These are phyloP conservation scores for Nomada hirtipes DNA, from an alignment of 2,888 invertebrate species.

Conservation along the genomic window DNA sequence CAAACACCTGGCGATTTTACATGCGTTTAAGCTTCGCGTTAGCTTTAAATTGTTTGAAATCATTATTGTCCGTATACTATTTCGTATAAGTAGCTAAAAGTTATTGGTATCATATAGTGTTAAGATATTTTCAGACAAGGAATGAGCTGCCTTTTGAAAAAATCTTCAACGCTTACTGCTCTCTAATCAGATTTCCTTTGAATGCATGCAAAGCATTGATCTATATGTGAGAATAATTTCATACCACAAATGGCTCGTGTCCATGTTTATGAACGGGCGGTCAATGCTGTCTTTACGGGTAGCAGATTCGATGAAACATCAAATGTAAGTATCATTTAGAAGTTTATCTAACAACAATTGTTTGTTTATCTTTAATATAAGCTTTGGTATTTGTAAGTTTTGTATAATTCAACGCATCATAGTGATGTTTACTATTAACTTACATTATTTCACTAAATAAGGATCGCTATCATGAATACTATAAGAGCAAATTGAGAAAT, in stretches of 20 bases:
- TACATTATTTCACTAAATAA: neutral
- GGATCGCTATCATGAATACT: neutral
- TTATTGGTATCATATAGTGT: neutral
- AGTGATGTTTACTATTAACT: neutral
- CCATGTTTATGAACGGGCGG: conserved; percentile 47
- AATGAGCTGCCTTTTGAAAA: neutral
- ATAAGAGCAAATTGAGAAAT: too few species aligned
- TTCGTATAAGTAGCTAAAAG: neutral
- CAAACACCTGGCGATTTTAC: neutral
- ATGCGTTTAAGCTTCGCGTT: neutral
- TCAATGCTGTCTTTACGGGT: conserved; percentile 38
- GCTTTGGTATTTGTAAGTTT: neutral
- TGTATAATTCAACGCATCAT: neutral
- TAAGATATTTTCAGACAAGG: neutral
- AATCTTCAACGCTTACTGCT: neutral
- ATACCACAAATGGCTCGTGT: conserved; percentile 64
- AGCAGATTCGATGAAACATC: neutral
- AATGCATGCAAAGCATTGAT: neutral
- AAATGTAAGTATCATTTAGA: conserved; percentile 53
- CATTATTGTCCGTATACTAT: neutral
- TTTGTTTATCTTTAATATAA: neutral
- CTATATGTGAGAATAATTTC: conserved; percentile 9
- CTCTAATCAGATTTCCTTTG: neutral
- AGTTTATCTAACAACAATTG: neutral
- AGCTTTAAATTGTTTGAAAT: neutral